phyloP scores from a whole-genome alignment of 2,797 vertebrate species.

The Lateolabrax maculatus region DNA sequence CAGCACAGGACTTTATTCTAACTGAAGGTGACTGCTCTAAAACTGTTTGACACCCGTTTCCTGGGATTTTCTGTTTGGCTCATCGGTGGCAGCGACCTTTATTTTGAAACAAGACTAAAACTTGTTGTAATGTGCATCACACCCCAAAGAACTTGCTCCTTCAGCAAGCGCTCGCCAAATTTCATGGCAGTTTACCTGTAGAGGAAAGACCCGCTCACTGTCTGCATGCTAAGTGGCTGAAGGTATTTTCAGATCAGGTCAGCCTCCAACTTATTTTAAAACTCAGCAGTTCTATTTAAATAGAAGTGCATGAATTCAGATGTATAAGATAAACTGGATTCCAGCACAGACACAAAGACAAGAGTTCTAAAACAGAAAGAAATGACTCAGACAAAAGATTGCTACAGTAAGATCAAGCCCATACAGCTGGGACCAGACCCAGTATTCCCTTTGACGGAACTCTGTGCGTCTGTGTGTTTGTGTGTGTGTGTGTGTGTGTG shows the following conservation, averaged over 20 bases:
- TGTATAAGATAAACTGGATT: not conserved
- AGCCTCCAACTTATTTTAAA: not conserved
- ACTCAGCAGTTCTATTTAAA: not conserved
- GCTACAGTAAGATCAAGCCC: not conserved
- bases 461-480: not conserved
- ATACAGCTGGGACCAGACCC: slow-evolving; percentile 26
- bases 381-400: slow-evolving; percentile 1
- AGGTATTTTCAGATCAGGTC: too few species aligned
- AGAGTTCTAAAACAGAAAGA: not conserved
- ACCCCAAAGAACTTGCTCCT: not conserved
- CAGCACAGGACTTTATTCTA: slow-evolving; percentile 1
- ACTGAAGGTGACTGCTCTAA: slow-evolving; percentile 21
- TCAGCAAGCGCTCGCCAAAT: not conserved
- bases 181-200: not conserved
- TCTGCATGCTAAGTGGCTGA: too few species aligned
- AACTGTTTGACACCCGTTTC: not conserved
- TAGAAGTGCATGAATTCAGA: not conserved
- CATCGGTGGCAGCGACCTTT: not conserved
- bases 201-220: not conserved
- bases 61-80: not conserved
- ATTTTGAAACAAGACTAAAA: not conserved
- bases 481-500: not conserved
- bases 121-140: not conserved
- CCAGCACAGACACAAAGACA: not conserved
- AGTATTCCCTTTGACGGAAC: not conserved